A percentile compares a stretch with the other conserved stretches of the same genome.
Evolutionary conservation across 2,888 invertebrate genomes (phyloP).

Genomic region (Dicyrtoma fusca): DNA sequence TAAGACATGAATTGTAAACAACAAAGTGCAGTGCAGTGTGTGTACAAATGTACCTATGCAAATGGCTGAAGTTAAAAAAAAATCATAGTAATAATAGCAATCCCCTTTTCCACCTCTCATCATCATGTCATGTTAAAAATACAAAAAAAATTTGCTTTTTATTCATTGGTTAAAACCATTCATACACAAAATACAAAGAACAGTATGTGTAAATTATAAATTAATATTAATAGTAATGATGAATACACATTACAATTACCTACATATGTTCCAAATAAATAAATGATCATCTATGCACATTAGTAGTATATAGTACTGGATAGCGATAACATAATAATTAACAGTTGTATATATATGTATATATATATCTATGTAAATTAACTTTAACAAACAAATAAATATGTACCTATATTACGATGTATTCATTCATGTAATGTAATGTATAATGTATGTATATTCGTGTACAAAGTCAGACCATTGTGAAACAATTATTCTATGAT

Average conservation of each 20-base stretch:
- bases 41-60: too few species aligned
- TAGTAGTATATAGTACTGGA: too few species aligned
- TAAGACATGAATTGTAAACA: neutral
- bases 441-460: neutral
- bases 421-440: neutral
- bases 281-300: too few species aligned
- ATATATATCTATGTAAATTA: too few species aligned
- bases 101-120: neutral
- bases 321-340: too few species aligned
- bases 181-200: neutral
- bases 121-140: conserved; percentile 2
- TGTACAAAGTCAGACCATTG: neutral
- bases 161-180: conserved; percentile 1
- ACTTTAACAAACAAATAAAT: too few species aligned
- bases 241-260: too few species aligned
- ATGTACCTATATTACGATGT: neutral
- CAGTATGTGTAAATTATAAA: neutral
- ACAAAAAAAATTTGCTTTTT: neutral
- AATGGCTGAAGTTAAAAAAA: neutral
- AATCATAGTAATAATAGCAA: neutral
- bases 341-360: too few species aligned
- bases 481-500: neutral
- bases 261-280: too few species aligned
- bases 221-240: neutral
- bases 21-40: neutral